Conservation (phyloP, 2,888 invertebrate species). For the Latrodectus elegans region DNA sequence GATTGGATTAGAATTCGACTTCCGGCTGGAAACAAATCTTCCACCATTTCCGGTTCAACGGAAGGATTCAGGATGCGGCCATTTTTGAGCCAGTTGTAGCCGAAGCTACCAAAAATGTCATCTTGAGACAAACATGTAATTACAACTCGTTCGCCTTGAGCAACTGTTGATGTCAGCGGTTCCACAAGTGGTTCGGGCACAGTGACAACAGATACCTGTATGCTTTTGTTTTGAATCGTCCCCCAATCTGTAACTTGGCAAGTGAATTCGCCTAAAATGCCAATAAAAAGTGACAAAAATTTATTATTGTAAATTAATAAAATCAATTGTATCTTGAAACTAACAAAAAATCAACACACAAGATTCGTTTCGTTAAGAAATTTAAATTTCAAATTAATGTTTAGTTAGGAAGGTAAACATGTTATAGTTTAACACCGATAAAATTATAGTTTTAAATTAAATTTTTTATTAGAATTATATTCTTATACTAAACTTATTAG, state of each 20-base stretch:
- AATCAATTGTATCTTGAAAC: too few species aligned
- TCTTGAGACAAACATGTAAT: slow-evolving; percentile 65
- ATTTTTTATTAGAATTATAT: too few species aligned
- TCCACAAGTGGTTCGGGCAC: slow-evolving; percentile 41
- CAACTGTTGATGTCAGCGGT: slow-evolving; percentile 53
- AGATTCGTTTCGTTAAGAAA: too few species aligned
- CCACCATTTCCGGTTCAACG: slow-evolving; percentile 83
- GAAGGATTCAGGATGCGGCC: slow-evolving; percentile 80
- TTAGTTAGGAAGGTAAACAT: too few species aligned
- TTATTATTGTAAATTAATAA: too few species aligned
- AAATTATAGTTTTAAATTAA: too few species aligned
- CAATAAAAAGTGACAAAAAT: too few species aligned
- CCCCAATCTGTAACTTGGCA: slow-evolving; percentile 85
- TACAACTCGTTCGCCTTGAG: slow-evolving; percentile 49
- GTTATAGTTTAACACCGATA: too few species aligned
- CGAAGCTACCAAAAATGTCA: slow-evolving; percentile 76
- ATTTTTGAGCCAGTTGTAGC: slow-evolving; percentile 90
- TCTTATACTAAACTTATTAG: too few species aligned
- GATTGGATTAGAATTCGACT: slow-evolving; percentile 85
- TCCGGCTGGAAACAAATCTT: slow-evolving; percentile 88
- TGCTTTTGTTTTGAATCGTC: slow-evolving; percentile 81
- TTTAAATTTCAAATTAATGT: too few species aligned
- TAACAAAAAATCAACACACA: too few species aligned
- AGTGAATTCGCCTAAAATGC: slow-evolving; percentile 79
- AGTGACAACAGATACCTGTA: slow-evolving; percentile 72